Evolutionary conservation across 1,140 invertebrate species (phyloP).

Genomic region (Lucilia cuprina): DNA sequence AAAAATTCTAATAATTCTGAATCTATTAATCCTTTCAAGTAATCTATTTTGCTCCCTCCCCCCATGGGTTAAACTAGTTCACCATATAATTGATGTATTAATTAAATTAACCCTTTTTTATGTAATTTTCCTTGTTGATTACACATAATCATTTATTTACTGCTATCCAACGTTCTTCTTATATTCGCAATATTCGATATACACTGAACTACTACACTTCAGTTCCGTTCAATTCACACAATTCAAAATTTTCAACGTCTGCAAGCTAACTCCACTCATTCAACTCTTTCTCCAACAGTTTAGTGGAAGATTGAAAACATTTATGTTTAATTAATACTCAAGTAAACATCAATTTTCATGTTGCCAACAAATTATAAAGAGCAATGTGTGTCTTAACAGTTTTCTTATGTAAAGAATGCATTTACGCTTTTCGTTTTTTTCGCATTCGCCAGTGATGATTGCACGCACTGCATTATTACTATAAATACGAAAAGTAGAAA

Average conservation of each 20-base stretch:
- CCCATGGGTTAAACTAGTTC: background rate
- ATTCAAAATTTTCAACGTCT: too few species aligned
- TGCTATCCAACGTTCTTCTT: too few species aligned
- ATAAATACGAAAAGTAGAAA: background rate
- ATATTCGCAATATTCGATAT: background rate
- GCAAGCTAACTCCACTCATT: too few species aligned
- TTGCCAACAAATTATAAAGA: slow-evolving; percentile 24
- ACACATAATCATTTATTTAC: slow-evolving; percentile 22
- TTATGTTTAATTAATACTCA: slow-evolving; percentile 26
- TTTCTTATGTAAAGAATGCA: background rate
- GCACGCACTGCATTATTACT: background rate
- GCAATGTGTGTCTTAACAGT: background rate
- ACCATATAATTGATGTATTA: slow-evolving; percentile 17
- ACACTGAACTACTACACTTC: background rate
- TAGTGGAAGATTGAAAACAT: slow-evolving; percentile 26
- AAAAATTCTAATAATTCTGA: too few species aligned
- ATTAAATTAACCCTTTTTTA: slow-evolving; percentile 1
- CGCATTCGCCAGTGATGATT: slow-evolving; percentile 3
- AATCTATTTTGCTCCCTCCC: background rate
- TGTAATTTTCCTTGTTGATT: background rate
- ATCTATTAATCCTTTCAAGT: too few species aligned
- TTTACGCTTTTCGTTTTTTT: background rate
- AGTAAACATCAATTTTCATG: slow-evolving; percentile 33
- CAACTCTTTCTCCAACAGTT: background rate
- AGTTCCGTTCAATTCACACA: background rate